A percentile compares a stretch with the other conserved stretches of the same genome.
Conservation (phyloP, 2,888 invertebrate genomes). For the Pristionchus maxplancki region DNA sequence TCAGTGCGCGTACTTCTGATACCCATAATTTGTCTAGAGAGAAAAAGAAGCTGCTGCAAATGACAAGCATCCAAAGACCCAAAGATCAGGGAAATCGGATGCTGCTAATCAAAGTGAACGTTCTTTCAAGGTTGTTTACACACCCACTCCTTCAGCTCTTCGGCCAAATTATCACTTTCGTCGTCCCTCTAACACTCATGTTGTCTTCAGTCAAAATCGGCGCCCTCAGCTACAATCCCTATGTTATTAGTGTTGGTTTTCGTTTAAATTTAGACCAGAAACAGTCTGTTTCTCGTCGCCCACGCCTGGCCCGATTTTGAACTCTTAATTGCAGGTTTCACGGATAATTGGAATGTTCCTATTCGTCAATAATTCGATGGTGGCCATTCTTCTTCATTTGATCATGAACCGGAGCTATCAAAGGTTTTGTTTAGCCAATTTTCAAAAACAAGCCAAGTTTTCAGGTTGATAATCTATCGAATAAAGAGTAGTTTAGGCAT, state of each 20-base stretch:
- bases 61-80: background rate
- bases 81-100: background rate
- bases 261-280: background rate
- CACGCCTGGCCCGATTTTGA: background rate
- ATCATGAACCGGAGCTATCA: background rate
- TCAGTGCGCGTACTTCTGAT: no score
- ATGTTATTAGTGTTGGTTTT: background rate
- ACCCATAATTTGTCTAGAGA: background rate
- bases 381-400: background rate
- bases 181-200: background rate
- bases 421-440: background rate
- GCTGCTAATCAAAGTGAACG: background rate
- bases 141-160: background rate
- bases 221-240: background rate
- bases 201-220: background rate
- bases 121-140: background rate
- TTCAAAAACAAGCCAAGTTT: background rate
- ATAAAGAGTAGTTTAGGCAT: background rate
- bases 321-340: background rate
- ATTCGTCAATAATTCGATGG: background rate
- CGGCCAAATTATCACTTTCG: background rate
- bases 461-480: background rate
- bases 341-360: background rate
- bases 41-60: background rate
- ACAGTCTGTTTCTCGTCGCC: background rate